phyloP scores from a whole-genome alignment of 2,797 vertebrate species.

The Lemur catta region DNA sequence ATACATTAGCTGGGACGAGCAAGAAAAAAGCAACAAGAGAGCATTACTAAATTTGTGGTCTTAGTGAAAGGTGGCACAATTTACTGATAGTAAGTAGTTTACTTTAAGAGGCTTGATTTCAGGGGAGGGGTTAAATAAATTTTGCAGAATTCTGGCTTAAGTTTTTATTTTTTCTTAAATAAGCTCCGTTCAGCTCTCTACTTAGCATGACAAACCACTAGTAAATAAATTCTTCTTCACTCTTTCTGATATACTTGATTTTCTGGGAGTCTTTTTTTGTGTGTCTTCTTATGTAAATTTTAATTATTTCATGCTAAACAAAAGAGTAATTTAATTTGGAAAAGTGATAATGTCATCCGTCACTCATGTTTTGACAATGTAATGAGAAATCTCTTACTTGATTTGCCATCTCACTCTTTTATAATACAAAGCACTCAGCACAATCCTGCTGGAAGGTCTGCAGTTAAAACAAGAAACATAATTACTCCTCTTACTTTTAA shows the following conservation, averaged over 20 bases:
- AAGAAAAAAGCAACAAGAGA: not conserved
- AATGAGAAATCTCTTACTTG: slow-evolving; percentile 41
- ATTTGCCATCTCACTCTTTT: not conserved
- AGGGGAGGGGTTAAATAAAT: not conserved
- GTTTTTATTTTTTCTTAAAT: not conserved
- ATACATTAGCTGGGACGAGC: not conserved
- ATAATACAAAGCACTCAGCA: not conserved
- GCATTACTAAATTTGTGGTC: not conserved
- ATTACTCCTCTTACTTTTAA: slow-evolving; percentile 1
- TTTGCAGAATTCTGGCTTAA: not conserved
- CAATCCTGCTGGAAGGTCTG: not conserved
- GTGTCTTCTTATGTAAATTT: slow-evolving; percentile 47
- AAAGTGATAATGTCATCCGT: slow-evolving; percentile 18
- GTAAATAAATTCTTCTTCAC: slow-evolving; percentile 15
- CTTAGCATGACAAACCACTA: not conserved
- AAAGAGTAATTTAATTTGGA: slow-evolving; percentile 62
- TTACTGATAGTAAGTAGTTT: not conserved
- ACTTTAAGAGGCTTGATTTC: not conserved
- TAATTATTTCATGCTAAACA: slow-evolving; percentile 56
- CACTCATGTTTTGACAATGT: slow-evolving; percentile 40
- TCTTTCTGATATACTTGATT: slow-evolving; percentile 15
- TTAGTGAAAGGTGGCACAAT: not conserved
- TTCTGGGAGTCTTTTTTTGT: slow-evolving; percentile 37
- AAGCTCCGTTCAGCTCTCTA: not conserved
- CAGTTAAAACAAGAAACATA: not conserved